phyloP scores from a whole-genome alignment of 2,113 vertebrate genomes.

The Typhlomys cinereus region DNA sequence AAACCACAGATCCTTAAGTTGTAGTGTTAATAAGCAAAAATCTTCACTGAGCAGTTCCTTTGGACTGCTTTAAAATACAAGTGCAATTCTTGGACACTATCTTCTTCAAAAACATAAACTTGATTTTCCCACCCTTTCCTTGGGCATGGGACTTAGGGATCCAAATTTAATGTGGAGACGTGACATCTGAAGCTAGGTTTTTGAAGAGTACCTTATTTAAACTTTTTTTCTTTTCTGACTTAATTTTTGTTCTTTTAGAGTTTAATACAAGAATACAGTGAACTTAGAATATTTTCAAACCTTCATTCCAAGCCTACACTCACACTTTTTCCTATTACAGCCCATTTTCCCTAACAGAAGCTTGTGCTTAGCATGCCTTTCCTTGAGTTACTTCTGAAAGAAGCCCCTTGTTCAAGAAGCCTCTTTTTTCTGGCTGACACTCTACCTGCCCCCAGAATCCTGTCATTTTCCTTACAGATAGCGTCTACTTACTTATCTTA shows the following conservation, averaged over 20 bases:
- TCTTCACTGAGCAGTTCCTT: background rate
- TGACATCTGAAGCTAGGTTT: background rate
- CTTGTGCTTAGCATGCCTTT: background rate
- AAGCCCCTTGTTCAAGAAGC: background rate
- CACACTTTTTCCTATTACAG: no score
- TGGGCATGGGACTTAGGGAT: background rate
- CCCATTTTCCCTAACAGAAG: no score
- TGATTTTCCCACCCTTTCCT: background rate
- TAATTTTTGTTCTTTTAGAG: no score
- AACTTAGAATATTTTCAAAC: no score
- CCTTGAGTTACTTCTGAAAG: background rate
- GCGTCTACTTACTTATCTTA: no score
- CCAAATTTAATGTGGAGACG: background rate
- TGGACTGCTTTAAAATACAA: background rate
- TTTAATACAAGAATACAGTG: no score
- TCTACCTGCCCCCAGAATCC: background rate
- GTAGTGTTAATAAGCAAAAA: background rate
- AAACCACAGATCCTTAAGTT: background rate
- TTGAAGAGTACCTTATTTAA: background rate
- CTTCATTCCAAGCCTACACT: no score
- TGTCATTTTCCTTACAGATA: background rate
- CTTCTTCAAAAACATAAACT: background rate
- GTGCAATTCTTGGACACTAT: background rate
- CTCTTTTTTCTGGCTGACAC: background rate
- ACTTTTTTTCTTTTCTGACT: no score